Base-by-base conservation (phyloP, 2,113 vertebrate species). In the Cisticola juncidis region DNA sequence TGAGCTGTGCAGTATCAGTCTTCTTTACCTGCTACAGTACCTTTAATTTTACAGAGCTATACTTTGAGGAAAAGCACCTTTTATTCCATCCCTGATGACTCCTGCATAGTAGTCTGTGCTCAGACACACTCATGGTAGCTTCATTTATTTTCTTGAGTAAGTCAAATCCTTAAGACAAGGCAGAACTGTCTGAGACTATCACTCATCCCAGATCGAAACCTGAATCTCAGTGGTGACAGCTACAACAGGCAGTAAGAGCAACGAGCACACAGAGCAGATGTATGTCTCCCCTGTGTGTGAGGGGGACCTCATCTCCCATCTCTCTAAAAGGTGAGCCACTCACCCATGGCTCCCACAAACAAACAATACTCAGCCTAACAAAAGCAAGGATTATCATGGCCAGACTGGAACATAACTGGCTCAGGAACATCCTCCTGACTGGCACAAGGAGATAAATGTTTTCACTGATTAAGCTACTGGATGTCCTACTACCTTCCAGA, bases 111-210 rank as follows among this genome's bases (percentile, higher is more conserved):
- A 94, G 58, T 83, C 70, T 61, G 33, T 78, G 74, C 81, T 94
- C 83, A 96, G 68, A 86, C 64, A 90, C 71, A 72, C 33, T 92
- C 56, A 80, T 3, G 17, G 66, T 84, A 88, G 38, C 40, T 90
- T 92, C 79, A 92, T 92, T 96, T 90, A 85, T 95, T 96, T 96
- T 81, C 57, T 79, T 81, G 57, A 94, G 69, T 85, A 69, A 80
- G 50, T 57, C 65, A 92, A n/a, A 93, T 76, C 48, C 45, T 73
- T 82, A 87, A 89, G 76, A 93, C 83, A 95, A 85, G 81, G 40
- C 57, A 94, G 38, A 93, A 58, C 40, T 91, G 50, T 66, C 93
- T 91, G 62, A 91, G 70, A 94, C 76, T 60, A 96, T 95, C 54
- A 94, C 38, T 94, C 86, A 95, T 72, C 79, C 79, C 42, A 23